phyloP scores from a whole-genome alignment of 23 tunicate species.

The Halocynthia roretzi region DNA sequence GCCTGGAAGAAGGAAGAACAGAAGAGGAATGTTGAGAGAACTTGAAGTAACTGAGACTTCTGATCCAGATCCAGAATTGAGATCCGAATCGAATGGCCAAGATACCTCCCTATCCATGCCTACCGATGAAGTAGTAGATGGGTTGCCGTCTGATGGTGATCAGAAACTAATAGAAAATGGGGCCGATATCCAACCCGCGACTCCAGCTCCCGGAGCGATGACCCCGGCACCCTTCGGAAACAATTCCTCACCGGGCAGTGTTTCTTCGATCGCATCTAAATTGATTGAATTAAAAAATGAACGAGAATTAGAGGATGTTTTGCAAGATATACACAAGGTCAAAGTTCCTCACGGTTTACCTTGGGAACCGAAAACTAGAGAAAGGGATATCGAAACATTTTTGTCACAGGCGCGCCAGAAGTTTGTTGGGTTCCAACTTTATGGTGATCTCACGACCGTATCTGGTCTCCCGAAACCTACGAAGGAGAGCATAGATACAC shows the following conservation, averaged over 20 bases:
- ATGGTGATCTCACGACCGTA: constrained; percentile 71
- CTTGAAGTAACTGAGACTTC: not conserved
- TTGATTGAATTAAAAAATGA: constrained; percentile 47
- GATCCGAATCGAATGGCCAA: not conserved
- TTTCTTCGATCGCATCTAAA: constrained; percentile 66
- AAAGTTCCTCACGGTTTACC: constrained; percentile 77
- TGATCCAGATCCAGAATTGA: too few relatives aligned
- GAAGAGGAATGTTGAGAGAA: constrained; percentile 12
- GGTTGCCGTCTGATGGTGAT: not conserved
- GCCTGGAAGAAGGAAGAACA: constrained; percentile 43
- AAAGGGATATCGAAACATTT: constrained; percentile 68
- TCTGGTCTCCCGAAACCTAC: constrained; percentile 96
- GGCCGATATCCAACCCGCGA: constrained; percentile 23
- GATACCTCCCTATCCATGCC: not conserved
- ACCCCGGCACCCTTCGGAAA: constrained; percentile 17
- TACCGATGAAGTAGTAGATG: not conserved
- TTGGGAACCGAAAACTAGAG: constrained; percentile 80
- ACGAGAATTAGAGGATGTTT: constrained; percentile 26
- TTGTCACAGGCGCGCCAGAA: constrained; percentile 72
- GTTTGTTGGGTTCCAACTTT: constrained; percentile 60
- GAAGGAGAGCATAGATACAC: constrained; percentile 63
- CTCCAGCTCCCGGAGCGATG: constrained; percentile 10
- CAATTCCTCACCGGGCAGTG: constrained; percentile 4
- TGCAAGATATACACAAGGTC: constrained; percentile 32
- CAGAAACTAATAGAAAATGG: constrained; percentile 8